Percentiles rank a stretch among this genome's conserved stretches.
These are phyloP conservation scores for Lasioglossum oenotherae DNA, from an alignment of 2,888 invertebrate genomes.

Conservation along the genomic window DNA sequence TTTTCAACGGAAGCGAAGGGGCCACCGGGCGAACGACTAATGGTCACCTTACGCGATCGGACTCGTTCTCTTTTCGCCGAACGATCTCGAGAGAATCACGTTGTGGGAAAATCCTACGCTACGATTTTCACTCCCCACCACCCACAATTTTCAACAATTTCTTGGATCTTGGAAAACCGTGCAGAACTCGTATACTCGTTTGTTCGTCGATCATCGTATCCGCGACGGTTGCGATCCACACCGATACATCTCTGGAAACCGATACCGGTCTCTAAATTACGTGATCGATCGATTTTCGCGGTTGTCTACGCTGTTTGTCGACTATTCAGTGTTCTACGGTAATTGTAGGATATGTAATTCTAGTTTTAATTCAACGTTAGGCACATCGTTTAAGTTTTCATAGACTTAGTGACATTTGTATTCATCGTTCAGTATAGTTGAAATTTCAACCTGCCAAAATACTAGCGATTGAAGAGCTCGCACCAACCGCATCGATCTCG, in stretches of 20 bases:
- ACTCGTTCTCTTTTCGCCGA: constrained; percentile 43
- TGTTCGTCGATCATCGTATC: background rate
- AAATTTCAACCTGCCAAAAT: too few species aligned
- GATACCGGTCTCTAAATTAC: background rate
- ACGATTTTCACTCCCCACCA: background rate
- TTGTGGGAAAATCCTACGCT: background rate
- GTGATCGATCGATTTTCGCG: background rate
- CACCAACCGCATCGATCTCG: background rate
- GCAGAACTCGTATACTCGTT: background rate
- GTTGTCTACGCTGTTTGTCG: background rate
- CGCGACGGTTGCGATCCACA: background rate
- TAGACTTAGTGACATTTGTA: background rate
- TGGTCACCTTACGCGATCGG: constrained; percentile 44
- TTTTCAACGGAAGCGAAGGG: constrained; percentile 52
- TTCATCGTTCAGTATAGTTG: background rate
- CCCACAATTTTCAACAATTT: background rate
- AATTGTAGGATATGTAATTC: background rate
- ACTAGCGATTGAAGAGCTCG: too few species aligned
- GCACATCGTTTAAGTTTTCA: background rate
- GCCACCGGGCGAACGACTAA: constrained; percentile 35
- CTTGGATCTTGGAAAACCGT: background rate
- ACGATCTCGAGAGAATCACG: background rate
- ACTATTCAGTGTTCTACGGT: background rate
- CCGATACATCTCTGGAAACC: background rate
- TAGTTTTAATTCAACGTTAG: background rate